phyloP scores from a whole-genome alignment of 1,140 invertebrate species.

The Bombus superbus region DNA sequence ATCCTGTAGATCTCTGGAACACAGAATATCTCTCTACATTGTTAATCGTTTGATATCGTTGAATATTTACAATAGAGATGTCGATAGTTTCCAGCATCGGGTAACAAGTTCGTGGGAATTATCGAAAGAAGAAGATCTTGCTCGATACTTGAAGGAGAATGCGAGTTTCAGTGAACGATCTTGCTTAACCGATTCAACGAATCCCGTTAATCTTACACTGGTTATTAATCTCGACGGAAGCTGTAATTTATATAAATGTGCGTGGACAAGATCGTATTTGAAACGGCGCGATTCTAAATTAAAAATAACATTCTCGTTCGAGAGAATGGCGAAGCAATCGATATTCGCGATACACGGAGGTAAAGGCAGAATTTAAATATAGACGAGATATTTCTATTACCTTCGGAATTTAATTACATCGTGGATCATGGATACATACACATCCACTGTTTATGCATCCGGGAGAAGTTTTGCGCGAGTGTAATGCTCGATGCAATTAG shows the following conservation, averaged over 20 bases:
- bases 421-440: background rate
- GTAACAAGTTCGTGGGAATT: background rate
- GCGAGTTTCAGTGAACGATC: background rate
- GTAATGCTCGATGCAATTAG: background rate
- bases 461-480: background rate
- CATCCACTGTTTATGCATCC: background rate
- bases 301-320: background rate
- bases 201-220: background rate
- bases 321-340: background rate
- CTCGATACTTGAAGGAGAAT: no score
- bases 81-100: background rate
- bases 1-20: background rate
- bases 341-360: no score
- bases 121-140: background rate
- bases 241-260: background rate
- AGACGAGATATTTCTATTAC: background rate
- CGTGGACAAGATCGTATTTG: background rate
- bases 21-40: no score
- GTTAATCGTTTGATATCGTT: background rate
- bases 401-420: slow-evolving; percentile 4
- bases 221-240: slow-evolving; percentile 17
- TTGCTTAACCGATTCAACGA: background rate
- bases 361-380: background rate
- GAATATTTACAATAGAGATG: background rate
- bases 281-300: background rate